Percentiles rank a stretch among this genome's conserved stretches.
These are phyloP conservation scores for Hippoglossus stenolepis DNA, from an alignment of 2,113 vertebrate genomes.

Conservation along the genomic window DNA sequence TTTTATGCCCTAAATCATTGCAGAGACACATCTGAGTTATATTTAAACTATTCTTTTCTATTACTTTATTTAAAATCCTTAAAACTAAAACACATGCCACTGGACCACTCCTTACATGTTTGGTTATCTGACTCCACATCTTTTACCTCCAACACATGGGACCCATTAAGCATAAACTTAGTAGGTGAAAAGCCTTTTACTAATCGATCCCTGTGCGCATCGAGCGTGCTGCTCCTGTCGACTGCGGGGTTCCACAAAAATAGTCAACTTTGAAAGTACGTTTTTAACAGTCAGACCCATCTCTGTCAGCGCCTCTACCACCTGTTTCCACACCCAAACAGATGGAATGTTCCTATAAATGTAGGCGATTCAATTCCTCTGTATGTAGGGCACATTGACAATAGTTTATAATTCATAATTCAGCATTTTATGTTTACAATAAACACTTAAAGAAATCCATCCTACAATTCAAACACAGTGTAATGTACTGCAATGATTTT, in stretches of 20 bases:
- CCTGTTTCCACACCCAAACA: not conserved
- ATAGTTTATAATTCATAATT: not conserved
- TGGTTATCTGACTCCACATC: constrained; percentile 18
- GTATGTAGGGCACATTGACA: not conserved
- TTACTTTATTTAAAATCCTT: constrained; percentile 28
- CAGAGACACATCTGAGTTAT: constrained; percentile 47
- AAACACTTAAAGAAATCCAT: not conserved
- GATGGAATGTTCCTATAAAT: not conserved
- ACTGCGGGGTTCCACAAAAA: not conserved
- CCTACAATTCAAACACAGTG: not conserved
- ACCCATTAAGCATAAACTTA: not conserved
- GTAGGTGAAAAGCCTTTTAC: not conserved
- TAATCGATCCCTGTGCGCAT: not conserved
- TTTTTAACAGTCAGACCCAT: not conserved
- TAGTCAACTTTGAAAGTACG: not conserved
- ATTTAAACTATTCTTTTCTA: constrained; percentile 29
- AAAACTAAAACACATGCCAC: constrained; percentile 49
- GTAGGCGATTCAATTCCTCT: not conserved
- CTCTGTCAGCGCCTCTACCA: not conserved
- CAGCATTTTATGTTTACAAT: not conserved
- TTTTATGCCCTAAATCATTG: constrained; percentile 26
- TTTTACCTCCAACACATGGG: constrained; percentile 23
- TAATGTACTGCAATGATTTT: no score
- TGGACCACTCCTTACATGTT: constrained; percentile 31
- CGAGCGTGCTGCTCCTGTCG: no score